Evolutionary conservation across 2,888 invertebrate genomes (phyloP), one percentile per base, ranked within the genome.

Genomic region (Melangyna quadrimaculata): DNA sequence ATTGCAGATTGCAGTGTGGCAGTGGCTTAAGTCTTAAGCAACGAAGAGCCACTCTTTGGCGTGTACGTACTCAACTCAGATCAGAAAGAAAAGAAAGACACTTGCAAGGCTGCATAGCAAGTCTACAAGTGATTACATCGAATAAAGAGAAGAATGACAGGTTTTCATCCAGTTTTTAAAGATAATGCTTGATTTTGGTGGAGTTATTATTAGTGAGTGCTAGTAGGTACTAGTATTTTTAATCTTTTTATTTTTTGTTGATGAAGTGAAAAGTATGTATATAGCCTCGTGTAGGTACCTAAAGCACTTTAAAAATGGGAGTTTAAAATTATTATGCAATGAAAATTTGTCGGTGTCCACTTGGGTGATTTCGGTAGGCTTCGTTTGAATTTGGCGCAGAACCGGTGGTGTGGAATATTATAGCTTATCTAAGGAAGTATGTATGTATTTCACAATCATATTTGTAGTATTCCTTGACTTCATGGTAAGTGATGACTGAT

Each of bases 101-200:
- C 75, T 75, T 80, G 80, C 75, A 80, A 79, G 80, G 84, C 72
- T 80, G 80, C 79, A 80, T 72, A 84, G 84, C 84, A 67, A 73
- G 84, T 77, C 84, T 73, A 70, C 72, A 86, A 86, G 80, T 80
- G 80, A 86, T 86, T 86, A 80, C 84, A 86, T 86, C 80, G 80
- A 69, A 77, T 80, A 80, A 80, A 80, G 80, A 86, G 84, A 73
- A 77, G 84, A 80, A 86, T 86, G 84, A 86, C 84, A 86, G 84
- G 84, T 80, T 86, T 84, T 86, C 77, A 77, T 80, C 84, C 80
- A 84, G 84, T 84, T 84, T 84, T 70, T 80, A 65, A 80, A 84
- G 84, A 84, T 80, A 86, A 80, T 80, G 65, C 72, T 57, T 67
- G 77, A 35, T 37, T 75, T 86, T 86, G 72, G 72, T 69, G 77